A percentile compares a stretch with the other conserved stretches of the same genome.
These are phyloP conservation scores for Drosophila neoperkinsi DNA, from an alignment of 2,888 invertebrate species.

Conservation along the genomic window DNA sequence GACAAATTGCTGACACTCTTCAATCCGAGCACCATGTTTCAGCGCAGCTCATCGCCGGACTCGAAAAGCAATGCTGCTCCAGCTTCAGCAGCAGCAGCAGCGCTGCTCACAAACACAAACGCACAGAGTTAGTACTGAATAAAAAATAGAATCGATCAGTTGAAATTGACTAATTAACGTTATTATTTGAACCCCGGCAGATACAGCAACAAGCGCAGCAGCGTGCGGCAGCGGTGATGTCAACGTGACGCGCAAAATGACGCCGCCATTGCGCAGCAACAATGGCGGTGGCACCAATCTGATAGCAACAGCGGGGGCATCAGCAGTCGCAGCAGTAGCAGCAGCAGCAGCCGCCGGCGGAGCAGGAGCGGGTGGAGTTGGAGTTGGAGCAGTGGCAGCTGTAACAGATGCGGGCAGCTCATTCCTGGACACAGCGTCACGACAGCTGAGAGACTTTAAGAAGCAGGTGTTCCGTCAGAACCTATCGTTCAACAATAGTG, in stretches of 20 bases:
- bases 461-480: conserved; percentile 85
- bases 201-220: conserved; percentile 20
- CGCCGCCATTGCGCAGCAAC: conserved; percentile 52
- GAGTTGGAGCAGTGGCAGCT: not conserved
- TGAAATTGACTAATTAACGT: not conserved
- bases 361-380: conserved; percentile 6
- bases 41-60: conserved; percentile 85
- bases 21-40: conserved; percentile 88
- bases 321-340: conserved; percentile 24
- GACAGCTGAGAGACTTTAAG: conserved; percentile 82
- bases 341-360: conserved; percentile 5
- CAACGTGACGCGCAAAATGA: conserved; percentile 38
- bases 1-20: conserved; percentile 89
- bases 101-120: conserved; percentile 42
- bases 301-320: conserved; percentile 15
- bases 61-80: conserved; percentile 44
- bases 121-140: conserved; percentile 60
- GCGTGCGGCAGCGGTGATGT: conserved; percentile 33
- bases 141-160: not conserved
- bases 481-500: conserved; percentile 75
- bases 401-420: conserved; percentile 49
- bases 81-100: not conserved
- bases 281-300: conserved; percentile 19
- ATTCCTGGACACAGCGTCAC: conserved; percentile 83
- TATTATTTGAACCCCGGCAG: not conserved